These are phyloP conservation scores for Papilio helenus DNA, from an alignment of 1,140 invertebrate genomes.

Conservation along the genomic window DNA sequence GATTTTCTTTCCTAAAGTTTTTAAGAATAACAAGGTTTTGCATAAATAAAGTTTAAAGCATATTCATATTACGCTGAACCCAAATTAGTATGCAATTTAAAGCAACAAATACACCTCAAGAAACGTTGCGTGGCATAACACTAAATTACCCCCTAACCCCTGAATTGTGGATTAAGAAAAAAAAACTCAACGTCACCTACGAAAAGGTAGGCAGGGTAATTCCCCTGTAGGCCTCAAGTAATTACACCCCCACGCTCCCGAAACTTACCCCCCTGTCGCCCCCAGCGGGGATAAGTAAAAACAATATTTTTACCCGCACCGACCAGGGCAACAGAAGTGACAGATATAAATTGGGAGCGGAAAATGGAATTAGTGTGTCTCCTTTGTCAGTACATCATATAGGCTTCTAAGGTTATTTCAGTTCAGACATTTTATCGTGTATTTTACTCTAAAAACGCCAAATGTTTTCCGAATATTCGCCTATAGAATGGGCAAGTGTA, in stretches of 20 bases:
- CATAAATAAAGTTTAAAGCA: background rate
- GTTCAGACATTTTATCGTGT: too few relatives aligned
- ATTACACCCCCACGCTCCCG: constrained; percentile 60
- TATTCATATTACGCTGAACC: background rate
- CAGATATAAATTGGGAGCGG: constrained; percentile 74
- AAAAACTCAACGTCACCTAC: constrained; percentile 56
- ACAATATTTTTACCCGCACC: constrained; percentile 75
- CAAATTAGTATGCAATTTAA: constrained; percentile 15
- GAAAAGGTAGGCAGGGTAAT: constrained; percentile 63
- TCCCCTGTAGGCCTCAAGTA: constrained; percentile 66
- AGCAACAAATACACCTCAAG: background rate
- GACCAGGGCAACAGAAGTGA: constrained; percentile 72
- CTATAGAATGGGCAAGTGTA: background rate
- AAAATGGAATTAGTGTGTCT: constrained; percentile 71
- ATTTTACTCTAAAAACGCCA: background rate
- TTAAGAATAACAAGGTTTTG: background rate
- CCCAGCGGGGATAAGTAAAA: constrained; percentile 72
- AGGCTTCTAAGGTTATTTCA: constrained; percentile 42
- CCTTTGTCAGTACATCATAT: constrained; percentile 48
- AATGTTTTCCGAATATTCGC: background rate
- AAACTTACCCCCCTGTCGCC: constrained; percentile 42
- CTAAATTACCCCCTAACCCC: constrained; percentile 11
- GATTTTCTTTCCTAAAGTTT: background rate
- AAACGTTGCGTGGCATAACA: background rate
- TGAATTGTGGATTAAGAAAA: constrained; percentile 59